Evolutionary conservation across 2,888 invertebrate species (phyloP).

Genomic region (Epirrhoe alternata): DNA sequence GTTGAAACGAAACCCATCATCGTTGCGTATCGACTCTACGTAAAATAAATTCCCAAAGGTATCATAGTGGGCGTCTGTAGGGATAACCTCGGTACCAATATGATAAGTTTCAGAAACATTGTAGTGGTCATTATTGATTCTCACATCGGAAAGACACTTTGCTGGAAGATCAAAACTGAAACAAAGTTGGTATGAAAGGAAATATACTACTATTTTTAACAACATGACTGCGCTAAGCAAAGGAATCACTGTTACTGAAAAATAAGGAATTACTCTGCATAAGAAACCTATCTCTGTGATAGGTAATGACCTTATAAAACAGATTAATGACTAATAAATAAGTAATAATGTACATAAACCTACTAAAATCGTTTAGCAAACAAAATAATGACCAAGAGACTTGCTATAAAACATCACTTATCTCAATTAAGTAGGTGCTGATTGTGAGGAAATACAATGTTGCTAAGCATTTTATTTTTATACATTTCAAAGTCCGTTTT

Average conservation of each 20-base stretch:
- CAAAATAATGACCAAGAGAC: constrained; percentile 9
- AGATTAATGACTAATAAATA: constrained; percentile 12
- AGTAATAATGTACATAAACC: constrained; percentile 10
- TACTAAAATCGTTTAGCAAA: neutral
- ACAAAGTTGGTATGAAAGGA: constrained; percentile 48
- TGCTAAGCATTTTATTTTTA: neutral
- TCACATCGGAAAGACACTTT: constrained; percentile 60
- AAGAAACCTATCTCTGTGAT: neutral
- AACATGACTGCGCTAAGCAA: constrained; percentile 45
- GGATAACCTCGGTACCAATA: constrained; percentile 60
- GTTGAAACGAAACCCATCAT: constrained; percentile 63
- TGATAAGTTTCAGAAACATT: constrained; percentile 59
- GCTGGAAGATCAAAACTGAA: constrained; percentile 66
- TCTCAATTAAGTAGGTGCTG: neutral
- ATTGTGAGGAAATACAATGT: constrained; percentile 1
- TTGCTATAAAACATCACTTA: neutral
- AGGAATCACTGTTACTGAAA: constrained; percentile 12
- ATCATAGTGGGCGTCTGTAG: constrained; percentile 72
- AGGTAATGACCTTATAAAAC: constrained; percentile 27
- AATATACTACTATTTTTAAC: constrained; percentile 45
- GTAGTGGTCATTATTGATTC: constrained; percentile 64
- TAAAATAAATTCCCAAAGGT: constrained; percentile 70
- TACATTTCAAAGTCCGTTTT: neutral
- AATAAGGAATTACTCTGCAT: neutral
- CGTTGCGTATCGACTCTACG: constrained; percentile 59